Percentiles rank a stretch among this genome's conserved stretches.
Conservation (phyloP, 92 coral and sea anemone species). For the Pocillopora grandis region DNA sequence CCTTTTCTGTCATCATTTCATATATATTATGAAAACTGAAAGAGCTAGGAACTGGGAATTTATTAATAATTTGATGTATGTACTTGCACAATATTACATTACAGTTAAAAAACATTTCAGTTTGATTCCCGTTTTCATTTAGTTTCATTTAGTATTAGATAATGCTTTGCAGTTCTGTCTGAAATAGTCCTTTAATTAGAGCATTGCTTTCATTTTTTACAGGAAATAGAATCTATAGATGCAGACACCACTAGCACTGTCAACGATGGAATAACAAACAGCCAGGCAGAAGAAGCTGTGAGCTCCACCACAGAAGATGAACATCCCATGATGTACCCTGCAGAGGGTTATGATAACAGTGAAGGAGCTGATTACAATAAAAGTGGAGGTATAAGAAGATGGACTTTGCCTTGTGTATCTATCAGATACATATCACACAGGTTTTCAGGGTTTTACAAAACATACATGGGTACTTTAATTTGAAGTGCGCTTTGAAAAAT, state of each 20-base stretch:
- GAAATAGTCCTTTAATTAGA: too few species aligned
- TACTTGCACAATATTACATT: too few species aligned
- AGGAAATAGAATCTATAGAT: slow-evolving; percentile 84
- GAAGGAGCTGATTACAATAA: neutral
- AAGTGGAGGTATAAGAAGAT: slow-evolving; percentile 12
- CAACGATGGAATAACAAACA: slow-evolving; percentile 25
- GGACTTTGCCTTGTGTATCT: neutral
- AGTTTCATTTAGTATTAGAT: too few species aligned
- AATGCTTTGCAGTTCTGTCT: neutral
- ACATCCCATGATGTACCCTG: neutral
- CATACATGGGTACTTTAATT: neutral
- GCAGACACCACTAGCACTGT: slow-evolving; percentile 57
- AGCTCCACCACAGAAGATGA: slow-evolving; percentile 61
- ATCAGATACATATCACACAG: neutral
- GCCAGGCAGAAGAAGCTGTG: slow-evolving; percentile 46
- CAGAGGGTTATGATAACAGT: slow-evolving; percentile 13
- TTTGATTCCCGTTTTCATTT: too few species aligned
- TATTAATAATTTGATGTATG: too few species aligned
- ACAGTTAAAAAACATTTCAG: too few species aligned
- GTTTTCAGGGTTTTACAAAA: too few species aligned
- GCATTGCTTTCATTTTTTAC: neutral
- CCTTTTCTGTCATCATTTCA: too few species aligned
- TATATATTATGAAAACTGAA: too few species aligned
- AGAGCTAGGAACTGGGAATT: too few species aligned
- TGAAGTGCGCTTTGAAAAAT: too few species aligned